Conservation (phyloP, 2,888 invertebrate genomes). For the Liodrosophila aerea region DNA sequence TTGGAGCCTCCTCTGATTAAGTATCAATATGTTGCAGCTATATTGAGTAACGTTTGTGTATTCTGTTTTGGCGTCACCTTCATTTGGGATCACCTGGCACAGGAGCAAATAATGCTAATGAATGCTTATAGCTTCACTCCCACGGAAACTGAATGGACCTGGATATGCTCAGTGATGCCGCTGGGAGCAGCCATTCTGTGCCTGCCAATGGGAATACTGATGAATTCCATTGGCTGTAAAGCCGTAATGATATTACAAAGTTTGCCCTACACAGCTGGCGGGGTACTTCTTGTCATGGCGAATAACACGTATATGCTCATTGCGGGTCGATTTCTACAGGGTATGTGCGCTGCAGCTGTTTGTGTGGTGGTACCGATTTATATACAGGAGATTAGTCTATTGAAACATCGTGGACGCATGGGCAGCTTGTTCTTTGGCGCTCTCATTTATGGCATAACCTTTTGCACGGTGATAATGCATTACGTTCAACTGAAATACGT, state of each 20-base stretch:
- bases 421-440: constrained; percentile 23
- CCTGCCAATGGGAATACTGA: constrained; percentile 36
- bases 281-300: constrained; percentile 16
- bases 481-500: too few relatives aligned
- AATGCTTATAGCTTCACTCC: neutral
- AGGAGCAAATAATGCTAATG: neutral
- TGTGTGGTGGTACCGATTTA: constrained; percentile 45
- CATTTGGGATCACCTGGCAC: constrained; percentile 22
- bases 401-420: constrained; percentile 25
- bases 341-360: constrained; percentile 39
- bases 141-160: constrained; percentile 5
- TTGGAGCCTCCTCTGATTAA: neutral
- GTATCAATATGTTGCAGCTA: constrained; percentile 19
- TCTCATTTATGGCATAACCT: constrained; percentile 24
- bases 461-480: too few relatives aligned
- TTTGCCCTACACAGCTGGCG: constrained; percentile 27
- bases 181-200: constrained; percentile 24
- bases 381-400: constrained; percentile 28
- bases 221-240: constrained; percentile 25
- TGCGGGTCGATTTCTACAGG: constrained; percentile 34
- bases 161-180: constrained; percentile 12
- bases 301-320: constrained; percentile 23
- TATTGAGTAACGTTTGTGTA: constrained; percentile 20
- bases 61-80: constrained; percentile 43
- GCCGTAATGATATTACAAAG: constrained; percentile 23